phyloP scores from a whole-genome alignment of 2,113 vertebrate species.

The Acrocephalus kingi region DNA sequence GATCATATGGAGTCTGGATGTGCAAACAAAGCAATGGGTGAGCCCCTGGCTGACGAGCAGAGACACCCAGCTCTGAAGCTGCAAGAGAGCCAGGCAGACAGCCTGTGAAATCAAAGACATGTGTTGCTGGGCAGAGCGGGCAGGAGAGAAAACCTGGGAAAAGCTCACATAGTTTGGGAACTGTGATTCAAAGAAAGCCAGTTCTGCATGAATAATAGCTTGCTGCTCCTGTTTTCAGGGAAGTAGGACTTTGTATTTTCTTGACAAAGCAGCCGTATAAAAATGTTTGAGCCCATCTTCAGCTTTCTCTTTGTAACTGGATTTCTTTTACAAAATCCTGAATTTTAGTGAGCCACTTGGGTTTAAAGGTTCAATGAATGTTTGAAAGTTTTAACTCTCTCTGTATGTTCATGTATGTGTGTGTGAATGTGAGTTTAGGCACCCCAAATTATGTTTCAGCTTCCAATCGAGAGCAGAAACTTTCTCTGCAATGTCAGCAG shows the following conservation, averaged over 20 bases:
- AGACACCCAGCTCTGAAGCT: neutral
- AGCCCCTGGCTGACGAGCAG: neutral
- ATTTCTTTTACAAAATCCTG: neutral
- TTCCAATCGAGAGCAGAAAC: neutral
- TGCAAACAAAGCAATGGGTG: neutral
- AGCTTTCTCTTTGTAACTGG: neutral
- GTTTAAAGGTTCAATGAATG: neutral
- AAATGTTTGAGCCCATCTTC: neutral
- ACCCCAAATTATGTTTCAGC: neutral
- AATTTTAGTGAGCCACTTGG: neutral
- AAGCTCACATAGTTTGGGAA: neutral
- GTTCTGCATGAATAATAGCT: neutral
- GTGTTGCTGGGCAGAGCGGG: neutral
- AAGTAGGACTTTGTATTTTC: neutral
- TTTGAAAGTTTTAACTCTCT: neutral
- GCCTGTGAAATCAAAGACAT: neutral
- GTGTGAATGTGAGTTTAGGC: neutral
- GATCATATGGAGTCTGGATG: neutral
- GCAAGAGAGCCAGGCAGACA: neutral
- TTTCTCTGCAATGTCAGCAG: slow-evolving; percentile 6
- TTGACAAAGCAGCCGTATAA: neutral
- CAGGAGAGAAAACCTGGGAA: neutral
- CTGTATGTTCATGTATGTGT: neutral
- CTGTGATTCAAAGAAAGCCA: neutral
- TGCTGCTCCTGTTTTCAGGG: neutral